Percentiles rank a stretch among this genome's conserved stretches.
Evolutionary conservation across 2,888 invertebrate genomes (phyloP).

Genomic region (Axea sp.): DNA sequence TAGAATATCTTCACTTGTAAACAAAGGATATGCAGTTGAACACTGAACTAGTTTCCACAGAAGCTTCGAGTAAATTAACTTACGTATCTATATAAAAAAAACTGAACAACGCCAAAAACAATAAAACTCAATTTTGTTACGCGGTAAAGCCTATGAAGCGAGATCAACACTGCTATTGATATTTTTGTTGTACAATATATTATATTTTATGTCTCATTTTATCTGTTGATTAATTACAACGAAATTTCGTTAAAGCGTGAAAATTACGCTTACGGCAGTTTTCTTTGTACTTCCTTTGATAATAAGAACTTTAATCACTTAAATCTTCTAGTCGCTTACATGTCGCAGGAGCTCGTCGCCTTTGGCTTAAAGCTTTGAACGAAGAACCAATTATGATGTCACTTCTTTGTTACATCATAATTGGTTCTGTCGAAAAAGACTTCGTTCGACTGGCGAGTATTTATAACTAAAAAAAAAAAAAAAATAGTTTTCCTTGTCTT

Average conservation of each 20-base stretch:
- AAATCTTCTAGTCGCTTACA: slow-evolving; percentile 58
- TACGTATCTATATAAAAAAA: slow-evolving; percentile 15
- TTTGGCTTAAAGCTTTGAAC: slow-evolving; percentile 56
- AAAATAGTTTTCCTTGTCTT: slow-evolving; percentile 12
- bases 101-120: slow-evolving; percentile 15
- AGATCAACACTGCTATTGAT: slow-evolving; percentile 22
- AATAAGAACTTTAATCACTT: slow-evolving; percentile 59
- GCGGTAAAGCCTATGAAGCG: slow-evolving; percentile 4
- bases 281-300: slow-evolving; percentile 57
- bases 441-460: slow-evolving; percentile 34
- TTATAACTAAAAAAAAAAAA: slow-evolving; percentile 44
- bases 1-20: slow-evolving; percentile 1
- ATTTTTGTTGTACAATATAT: slow-evolving; percentile 20
- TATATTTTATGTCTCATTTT: slow-evolving; percentile 33
- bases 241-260: slow-evolving; percentile 35
- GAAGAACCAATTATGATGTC: slow-evolving; percentile 62
- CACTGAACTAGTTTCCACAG: slow-evolving; percentile 5
- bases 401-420: slow-evolving; percentile 57
- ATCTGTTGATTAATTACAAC: slow-evolving; percentile 47
- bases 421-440: slow-evolving; percentile 52
- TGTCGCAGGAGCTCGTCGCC: slow-evolving; percentile 56
- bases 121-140: slow-evolving; percentile 27
- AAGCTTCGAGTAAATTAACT: slow-evolving; percentile 17
- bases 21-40: slow-evolving; percentile 13
- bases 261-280: slow-evolving; percentile 38